A percentile compares a stretch with the other conserved stretches of the same genome.
These are phyloP conservation scores for Zosterops pallidus DNA, from an alignment of 2,113 vertebrate genomes.

Conservation along the genomic window DNA sequence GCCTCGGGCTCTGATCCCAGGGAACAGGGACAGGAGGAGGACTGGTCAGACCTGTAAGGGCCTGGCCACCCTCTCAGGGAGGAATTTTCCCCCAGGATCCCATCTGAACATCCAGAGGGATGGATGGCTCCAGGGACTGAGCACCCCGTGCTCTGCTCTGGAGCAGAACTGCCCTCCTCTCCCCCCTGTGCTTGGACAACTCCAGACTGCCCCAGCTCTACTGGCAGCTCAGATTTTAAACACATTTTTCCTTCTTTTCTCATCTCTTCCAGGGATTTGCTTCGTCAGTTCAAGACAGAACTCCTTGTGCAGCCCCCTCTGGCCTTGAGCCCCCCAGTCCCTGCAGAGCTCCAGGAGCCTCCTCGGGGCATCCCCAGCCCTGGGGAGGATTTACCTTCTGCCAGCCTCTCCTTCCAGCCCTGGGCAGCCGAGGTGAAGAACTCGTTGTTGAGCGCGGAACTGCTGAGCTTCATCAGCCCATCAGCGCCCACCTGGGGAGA, in stretches of 20 bases:
- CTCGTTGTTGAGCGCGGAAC: conserved; percentile 95
- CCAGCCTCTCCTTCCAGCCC: conserved; percentile 94
- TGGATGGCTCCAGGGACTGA: accelerated
- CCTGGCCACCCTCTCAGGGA: background rate
- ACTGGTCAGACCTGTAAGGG: background rate
- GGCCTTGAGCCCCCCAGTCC: accelerated
- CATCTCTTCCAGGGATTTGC: background rate
- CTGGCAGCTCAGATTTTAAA: background rate
- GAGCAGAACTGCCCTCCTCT: background rate
- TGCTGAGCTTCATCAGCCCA: conserved; percentile 88
- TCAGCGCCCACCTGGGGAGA: conserved; percentile 83
- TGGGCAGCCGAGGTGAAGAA: conserved; percentile 98
- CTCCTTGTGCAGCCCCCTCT: background rate
- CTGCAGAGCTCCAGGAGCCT: background rate
- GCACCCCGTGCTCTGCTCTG: background rate
- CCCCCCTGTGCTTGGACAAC: background rate
- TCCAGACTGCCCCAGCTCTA: background rate
- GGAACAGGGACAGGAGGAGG: background rate
- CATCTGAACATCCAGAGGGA: background rate
- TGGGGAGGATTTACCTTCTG: conserved; percentile 82
- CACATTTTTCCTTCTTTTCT: background rate
- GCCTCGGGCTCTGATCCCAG: background rate
- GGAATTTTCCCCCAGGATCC: background rate
- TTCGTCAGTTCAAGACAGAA: background rate
- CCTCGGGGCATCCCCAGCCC: accelerated